Conservation (phyloP, 2,113 vertebrate species). For the Sprattus sprattus region DNA sequence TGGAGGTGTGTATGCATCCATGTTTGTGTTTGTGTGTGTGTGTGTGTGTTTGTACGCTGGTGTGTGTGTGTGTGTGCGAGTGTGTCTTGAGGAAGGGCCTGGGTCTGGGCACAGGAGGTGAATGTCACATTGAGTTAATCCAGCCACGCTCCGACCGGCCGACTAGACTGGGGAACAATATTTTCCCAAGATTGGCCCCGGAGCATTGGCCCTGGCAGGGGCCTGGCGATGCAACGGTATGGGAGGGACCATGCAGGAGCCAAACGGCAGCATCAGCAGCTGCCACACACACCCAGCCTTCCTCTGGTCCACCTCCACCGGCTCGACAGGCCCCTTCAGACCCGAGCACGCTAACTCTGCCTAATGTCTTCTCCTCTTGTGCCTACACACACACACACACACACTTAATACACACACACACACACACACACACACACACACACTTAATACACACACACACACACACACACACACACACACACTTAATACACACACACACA, state of each 20-base stretch:
- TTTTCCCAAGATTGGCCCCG: slow-evolving; percentile 55
- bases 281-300: slow-evolving; percentile 36
- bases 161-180: slow-evolving; percentile 61
- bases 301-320: slow-evolving; percentile 28
- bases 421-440: not conserved
- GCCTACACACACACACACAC: not conserved
- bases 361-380: not conserved
- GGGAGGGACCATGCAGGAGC: not conserved
- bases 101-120: slow-evolving; percentile 11
- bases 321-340: not conserved
- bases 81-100: slow-evolving; percentile 15
- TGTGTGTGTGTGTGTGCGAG: not conserved
- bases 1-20: not conserved
- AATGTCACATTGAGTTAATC: slow-evolving; percentile 59
- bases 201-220: slow-evolving; percentile 35
- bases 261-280: not conserved
- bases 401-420: too few species aligned
- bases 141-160: slow-evolving; percentile 48
- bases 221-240: not conserved
- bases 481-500: too few species aligned
- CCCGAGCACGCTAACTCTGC: not conserved
- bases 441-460: not conserved
- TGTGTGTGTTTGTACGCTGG: not conserved
- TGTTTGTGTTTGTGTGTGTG: not conserved
- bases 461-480: too few species aligned